Evolutionary conservation across 2,113 vertebrate genomes (phyloP).

Genomic region (Maccullochella peelii): DNA sequence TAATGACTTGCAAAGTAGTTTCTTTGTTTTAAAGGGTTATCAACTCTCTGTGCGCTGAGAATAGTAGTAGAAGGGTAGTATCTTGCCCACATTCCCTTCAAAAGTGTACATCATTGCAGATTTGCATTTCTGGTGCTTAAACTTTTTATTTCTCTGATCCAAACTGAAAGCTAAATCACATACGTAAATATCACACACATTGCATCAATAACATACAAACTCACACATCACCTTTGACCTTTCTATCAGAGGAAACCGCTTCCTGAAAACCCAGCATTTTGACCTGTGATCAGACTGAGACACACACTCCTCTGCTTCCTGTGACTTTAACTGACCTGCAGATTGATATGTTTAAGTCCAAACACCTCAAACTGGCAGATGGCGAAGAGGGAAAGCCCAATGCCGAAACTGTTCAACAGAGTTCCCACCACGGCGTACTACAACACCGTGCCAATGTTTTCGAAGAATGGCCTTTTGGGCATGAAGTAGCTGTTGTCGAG

Average conservation of each 20-base stretch:
- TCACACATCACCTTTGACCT: slow-evolving; percentile 19
- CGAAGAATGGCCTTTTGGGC: slow-evolving; percentile 93
- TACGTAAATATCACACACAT: neutral
- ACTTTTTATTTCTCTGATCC: neutral
- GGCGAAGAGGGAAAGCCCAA: slow-evolving; percentile 91
- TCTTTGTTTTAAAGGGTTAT: neutral
- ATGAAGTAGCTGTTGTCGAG: slow-evolving; percentile 95
- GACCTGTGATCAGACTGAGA: too few species aligned
- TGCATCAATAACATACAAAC: neutral
- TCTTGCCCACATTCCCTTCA: too few species aligned
- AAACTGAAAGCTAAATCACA: neutral
- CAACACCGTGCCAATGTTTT: slow-evolving; percentile 94
- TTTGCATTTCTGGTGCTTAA: neutral
- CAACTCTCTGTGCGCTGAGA: too few species aligned
- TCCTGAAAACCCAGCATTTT: too few species aligned
- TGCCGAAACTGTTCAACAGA: slow-evolving; percentile 93
- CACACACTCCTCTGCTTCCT: neutral
- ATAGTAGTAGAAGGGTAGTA: too few species aligned
- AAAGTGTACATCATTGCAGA: neutral
- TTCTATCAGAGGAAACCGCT: neutral
- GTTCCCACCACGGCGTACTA: slow-evolving; percentile 95
- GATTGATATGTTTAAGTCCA: slow-evolving; percentile 90
- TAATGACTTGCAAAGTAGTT: neutral
- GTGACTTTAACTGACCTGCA: slow-evolving; percentile 74
- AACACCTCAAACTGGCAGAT: slow-evolving; percentile 93